phyloP scores from a whole-genome alignment of 2,888 invertebrate species.

The Sarcophaga rosellei region DNA sequence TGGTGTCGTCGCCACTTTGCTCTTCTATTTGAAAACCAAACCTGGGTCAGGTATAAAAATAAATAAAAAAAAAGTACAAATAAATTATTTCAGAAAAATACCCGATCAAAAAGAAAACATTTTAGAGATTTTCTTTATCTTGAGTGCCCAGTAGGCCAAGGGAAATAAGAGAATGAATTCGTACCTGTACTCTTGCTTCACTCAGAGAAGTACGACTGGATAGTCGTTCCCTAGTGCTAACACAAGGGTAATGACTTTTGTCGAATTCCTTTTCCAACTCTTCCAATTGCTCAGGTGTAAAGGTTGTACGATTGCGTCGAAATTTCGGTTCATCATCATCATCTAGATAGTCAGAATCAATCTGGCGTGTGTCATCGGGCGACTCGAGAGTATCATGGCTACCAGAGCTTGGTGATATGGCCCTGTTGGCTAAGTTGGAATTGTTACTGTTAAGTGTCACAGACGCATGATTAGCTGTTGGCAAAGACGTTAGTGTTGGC shows the following conservation, averaged over 20 bases:
- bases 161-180: background rate
- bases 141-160: background rate
- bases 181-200: constrained; percentile 96
- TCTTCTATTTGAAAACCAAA: constrained; percentile 99
- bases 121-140: background rate
- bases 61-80: constrained; percentile 27
- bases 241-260: constrained; percentile 97
- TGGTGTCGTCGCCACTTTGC: constrained; percentile 99
- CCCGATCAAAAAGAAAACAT: background rate
- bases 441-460: constrained; percentile 81
- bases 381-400: constrained; percentile 80
- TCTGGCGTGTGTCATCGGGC: constrained; percentile 80
- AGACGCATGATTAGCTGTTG: constrained; percentile 84
- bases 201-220: constrained; percentile 95
- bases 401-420: constrained; percentile 83
- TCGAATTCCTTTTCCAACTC: constrained; percentile 97
- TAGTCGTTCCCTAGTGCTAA: constrained; percentile 93
- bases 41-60: constrained; percentile 83
- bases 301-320: constrained; percentile 95
- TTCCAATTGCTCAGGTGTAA: constrained; percentile 95
- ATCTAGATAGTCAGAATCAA: constrained; percentile 89
- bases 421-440: constrained; percentile 71
- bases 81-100: background rate
- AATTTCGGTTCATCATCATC: constrained; percentile 94
- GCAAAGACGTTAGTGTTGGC: constrained; percentile 82